Base-by-base conservation (phyloP, 2,888 invertebrate species). In the Conops quadrifasciatus region DNA sequence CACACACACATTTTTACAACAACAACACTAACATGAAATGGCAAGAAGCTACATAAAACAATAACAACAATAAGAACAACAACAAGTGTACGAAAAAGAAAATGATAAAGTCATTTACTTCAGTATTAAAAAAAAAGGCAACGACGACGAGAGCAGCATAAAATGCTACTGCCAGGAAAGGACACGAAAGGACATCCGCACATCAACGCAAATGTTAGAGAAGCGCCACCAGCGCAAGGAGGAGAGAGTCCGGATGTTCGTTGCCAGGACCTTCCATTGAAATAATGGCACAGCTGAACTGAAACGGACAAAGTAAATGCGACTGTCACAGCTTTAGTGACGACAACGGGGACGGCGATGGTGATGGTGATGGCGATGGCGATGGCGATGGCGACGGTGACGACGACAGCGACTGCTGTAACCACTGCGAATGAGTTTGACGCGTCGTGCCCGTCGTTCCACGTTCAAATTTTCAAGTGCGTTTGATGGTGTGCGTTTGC, bases 271-370 rank as follows among this genome's bases (percentile, higher is more conserved):
- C 80, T 79, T 79, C 79, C 79, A 81, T 80, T 81, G 80, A 80
- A 81, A 80, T 80, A 81, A 80, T 80, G 81, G 80, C 80, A 77
- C 80, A 80, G 80, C 80, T 80, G 80, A 80, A 81, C 80, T 80
- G 81, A 79, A 81, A 80, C 80, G 78, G 80, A 80, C 78, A 81
- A 78, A 80, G 81, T 79, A 80, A 78, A 80, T 80, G 67, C 13
- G 59, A 63, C 21, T 63, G 26, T 36, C 36, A 36, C 36, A 36
- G 36, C 4, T 36, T 7, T 36, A 36, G 36, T 36, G 36, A 9
- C 36, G 3, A 11, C 28, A 28, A 13, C 16, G 26, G 19, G 7
- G 16, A 80, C 79, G 78, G 80, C 79, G 78, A 81, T 77, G 80
- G 81, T 78, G 80, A 77, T 80, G 79, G 59, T 13, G 59, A 63